Conservation (phyloP, 2,113 vertebrate species). For the Tragelaphus imberbis region DNA sequence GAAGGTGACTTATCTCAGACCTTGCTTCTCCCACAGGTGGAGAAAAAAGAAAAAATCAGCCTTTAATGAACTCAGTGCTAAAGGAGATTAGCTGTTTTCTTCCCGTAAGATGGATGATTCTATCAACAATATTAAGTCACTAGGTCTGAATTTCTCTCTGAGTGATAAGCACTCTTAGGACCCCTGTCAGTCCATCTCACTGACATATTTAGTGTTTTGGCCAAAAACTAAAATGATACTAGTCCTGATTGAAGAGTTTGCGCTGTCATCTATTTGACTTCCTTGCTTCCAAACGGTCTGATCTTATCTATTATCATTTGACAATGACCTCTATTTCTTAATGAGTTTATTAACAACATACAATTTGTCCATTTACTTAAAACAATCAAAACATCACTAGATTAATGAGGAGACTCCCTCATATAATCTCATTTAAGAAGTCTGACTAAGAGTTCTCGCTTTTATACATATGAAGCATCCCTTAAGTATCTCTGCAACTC, state of each 20-base stretch:
- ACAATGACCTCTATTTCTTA: not conserved
- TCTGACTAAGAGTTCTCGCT: not conserved
- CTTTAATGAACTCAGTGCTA: slow-evolving; percentile 72
- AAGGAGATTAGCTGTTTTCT: slow-evolving; percentile 75
- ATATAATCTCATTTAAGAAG: not conserved
- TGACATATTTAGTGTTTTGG: slow-evolving; percentile 32
- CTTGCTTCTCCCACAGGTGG: not conserved
- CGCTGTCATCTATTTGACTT: not conserved
- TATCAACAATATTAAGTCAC: slow-evolving; percentile 74
- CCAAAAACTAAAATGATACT: slow-evolving; percentile 26
- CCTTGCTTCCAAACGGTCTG: not conserved
- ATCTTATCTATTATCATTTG: not conserved
- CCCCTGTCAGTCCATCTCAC: slow-evolving; percentile 50
- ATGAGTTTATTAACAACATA: not conserved
- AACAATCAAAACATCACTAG: not conserved
- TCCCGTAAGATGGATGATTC: slow-evolving; percentile 70
- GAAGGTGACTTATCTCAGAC: slow-evolving; percentile 65
- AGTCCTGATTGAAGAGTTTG: not conserved
- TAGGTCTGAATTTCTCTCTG: slow-evolving; percentile 69
- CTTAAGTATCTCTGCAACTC: not conserved
- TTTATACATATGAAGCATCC: not conserved
- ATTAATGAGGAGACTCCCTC: not conserved
- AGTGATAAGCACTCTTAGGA: slow-evolving; percentile 65
- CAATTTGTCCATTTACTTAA: not conserved
- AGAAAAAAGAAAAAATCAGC: not conserved